phyloP scores from a whole-genome alignment of 2,797 vertebrate species.

The Mycteria americana region DNA sequence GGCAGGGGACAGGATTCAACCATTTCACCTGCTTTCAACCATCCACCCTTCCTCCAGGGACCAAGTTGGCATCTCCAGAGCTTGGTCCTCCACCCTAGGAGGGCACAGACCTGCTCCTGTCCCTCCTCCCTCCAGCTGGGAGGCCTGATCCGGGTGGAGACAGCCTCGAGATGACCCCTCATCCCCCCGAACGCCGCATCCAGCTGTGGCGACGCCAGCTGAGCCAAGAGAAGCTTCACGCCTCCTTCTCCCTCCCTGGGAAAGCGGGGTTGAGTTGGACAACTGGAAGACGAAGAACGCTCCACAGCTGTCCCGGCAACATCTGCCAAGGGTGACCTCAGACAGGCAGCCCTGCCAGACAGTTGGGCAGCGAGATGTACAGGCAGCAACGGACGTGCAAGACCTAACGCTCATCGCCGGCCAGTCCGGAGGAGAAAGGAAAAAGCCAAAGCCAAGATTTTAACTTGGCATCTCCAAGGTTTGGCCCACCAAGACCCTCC shows the following conservation, averaged over 20 bases:
- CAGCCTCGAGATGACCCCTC: neutral
- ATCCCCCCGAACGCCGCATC: rapidly evolving
- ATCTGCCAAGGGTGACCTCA: neutral
- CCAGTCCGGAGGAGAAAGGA: neutral
- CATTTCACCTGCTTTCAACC: neutral
- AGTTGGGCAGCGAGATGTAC: neutral
- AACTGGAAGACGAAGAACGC: neutral
- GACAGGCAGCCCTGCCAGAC: neutral
- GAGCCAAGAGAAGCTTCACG: neutral
- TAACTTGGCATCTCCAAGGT: neutral
- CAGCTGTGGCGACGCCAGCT: neutral
- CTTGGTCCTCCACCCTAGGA: neutral
- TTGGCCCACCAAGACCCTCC: neutral
- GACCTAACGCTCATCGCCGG: neutral
- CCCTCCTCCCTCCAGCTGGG: neutral
- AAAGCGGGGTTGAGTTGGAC: neutral
- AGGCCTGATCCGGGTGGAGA: neutral
- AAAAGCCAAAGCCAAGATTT: neutral
- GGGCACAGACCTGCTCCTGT: neutral
- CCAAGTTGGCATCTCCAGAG: neutral
- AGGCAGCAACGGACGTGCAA: neutral
- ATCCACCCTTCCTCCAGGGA: neutral
- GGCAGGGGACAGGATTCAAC: neutral
- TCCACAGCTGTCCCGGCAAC: neutral
- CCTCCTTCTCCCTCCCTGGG: neutral